Percentiles rank a stretch among this genome's conserved stretches.
Evolutionary conservation across 2,888 invertebrate genomes (phyloP).

Genomic region (Congeria kusceri): DNA sequence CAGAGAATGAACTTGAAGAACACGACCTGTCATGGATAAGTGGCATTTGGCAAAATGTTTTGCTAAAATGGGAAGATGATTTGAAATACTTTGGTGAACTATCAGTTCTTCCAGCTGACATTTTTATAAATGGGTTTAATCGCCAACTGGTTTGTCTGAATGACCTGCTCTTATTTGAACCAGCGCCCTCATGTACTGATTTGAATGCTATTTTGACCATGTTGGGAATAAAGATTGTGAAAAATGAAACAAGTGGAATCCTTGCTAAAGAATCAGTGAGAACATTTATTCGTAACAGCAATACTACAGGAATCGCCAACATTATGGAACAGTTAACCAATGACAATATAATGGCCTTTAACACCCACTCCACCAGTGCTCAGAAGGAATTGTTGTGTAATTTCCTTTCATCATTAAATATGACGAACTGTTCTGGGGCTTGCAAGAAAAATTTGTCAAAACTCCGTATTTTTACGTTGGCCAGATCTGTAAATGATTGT

Average conservation of each 20-base stretch:
- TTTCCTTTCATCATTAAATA: not conserved
- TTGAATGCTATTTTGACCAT: too few relatives aligned
- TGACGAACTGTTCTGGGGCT: not conserved
- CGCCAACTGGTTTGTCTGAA: too few relatives aligned
- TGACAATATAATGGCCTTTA: not conserved
- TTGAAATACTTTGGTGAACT: not conserved
- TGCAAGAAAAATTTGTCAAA: not conserved
- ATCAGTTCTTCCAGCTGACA: not conserved
- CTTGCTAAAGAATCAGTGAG: too few relatives aligned
- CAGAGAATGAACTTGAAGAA: not conserved
- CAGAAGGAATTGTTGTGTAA: not conserved
- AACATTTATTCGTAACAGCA: too few relatives aligned
- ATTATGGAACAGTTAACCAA: too few relatives aligned
- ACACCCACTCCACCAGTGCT: not conserved
- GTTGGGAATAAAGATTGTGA: too few relatives aligned
- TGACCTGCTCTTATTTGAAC: too few relatives aligned
- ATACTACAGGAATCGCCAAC: too few relatives aligned
- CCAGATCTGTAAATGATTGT: too few relatives aligned
- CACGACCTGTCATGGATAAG: not conserved
- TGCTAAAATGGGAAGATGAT: not conserved
- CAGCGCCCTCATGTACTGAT: too few relatives aligned
- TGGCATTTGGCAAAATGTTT: not conserved
- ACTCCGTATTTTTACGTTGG: not conserved
- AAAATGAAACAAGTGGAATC: too few relatives aligned
- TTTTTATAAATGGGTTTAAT: too few relatives aligned